These are phyloP conservation scores for Aphelenchoides avenae DNA, from an alignment of 1,140 invertebrate genomes.

Conservation along the genomic window DNA sequence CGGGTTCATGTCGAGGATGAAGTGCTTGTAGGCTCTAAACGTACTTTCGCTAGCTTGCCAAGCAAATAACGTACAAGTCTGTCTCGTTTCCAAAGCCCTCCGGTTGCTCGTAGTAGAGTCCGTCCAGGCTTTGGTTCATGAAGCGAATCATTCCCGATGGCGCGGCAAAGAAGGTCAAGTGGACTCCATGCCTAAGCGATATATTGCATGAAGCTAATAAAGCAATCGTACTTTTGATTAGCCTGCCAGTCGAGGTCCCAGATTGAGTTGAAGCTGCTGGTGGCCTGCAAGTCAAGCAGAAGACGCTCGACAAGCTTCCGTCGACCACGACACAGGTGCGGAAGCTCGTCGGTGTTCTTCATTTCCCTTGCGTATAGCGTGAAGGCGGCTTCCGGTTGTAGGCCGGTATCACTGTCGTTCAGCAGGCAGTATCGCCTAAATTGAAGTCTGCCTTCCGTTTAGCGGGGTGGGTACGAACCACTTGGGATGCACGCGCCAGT, in stretches of 20 bases:
- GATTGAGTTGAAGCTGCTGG: conserved; percentile 29
- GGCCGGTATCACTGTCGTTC: conserved; percentile 53
- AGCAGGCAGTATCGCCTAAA: conserved; percentile 56
- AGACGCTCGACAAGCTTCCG: conserved; percentile 49
- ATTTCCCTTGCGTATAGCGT: conserved; percentile 52
- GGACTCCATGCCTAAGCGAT: conserved; percentile 47
- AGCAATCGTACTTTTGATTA: conserved; percentile 37
- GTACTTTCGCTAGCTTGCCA: neutral
- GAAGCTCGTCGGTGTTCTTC: conserved; percentile 39
- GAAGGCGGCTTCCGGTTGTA: conserved; percentile 52
- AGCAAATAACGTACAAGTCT: conserved; percentile 12
- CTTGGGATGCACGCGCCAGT: conserved; percentile 57
- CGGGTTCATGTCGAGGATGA: conserved; percentile 48
- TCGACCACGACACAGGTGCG: conserved; percentile 45
- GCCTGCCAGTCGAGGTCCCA: conserved; percentile 47
- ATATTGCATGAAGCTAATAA: conserved; percentile 10
- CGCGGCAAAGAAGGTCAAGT: conserved; percentile 54
- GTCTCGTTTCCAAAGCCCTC: conserved; percentile 18
- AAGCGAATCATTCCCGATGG: conserved; percentile 57
- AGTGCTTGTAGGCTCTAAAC: conserved; percentile 53
- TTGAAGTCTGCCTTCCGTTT: conserved; percentile 1
- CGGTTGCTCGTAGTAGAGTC: conserved; percentile 43
- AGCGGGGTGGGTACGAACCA: conserved; percentile 32
- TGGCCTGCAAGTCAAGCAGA: conserved; percentile 52
- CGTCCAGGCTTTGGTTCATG: conserved; percentile 49